These are phyloP conservation scores for Caenorhabditis inopinata DNA, from an alignment of 1,140 invertebrate genomes.

Conservation along the genomic window DNA sequence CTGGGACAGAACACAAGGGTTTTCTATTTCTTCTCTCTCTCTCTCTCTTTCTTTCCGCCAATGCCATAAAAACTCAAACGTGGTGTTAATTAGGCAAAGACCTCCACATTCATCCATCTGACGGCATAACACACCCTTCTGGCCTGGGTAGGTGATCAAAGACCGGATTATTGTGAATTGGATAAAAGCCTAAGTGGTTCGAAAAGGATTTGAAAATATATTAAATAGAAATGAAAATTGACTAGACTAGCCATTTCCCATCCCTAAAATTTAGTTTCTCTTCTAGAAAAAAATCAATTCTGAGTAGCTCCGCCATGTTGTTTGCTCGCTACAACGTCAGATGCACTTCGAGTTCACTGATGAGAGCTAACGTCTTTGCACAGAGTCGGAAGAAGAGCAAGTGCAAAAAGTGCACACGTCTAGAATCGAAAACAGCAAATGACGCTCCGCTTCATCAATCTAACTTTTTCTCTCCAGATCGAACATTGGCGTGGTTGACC, in stretches of 20 bases:
- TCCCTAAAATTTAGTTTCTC: too few species aligned
- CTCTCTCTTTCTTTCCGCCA: background rate
- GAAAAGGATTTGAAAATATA: background rate
- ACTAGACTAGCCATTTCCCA: too few species aligned
- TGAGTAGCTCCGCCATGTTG: too few species aligned
- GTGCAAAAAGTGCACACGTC: slow-evolving; percentile 25
- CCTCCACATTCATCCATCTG: background rate
- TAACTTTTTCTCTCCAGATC: background rate
- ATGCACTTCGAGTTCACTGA: background rate
- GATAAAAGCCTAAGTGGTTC: background rate
- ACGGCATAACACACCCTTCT: background rate
- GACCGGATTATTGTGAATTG: background rate
- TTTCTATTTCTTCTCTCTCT: too few species aligned
- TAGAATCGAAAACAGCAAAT: slow-evolving; percentile 14
- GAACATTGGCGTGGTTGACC: background rate
- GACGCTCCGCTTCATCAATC: slow-evolving; percentile 6
- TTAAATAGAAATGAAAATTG: too few species aligned
- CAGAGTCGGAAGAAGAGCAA: background rate
- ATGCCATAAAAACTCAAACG: slow-evolving; percentile 29
- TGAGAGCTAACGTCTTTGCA: background rate
- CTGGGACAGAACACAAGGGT: background rate
- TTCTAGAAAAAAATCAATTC: too few species aligned
- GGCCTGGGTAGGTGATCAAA: background rate
- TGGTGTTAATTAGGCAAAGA: slow-evolving; percentile 14
- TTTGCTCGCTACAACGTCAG: background rate